Evolutionary conservation across 2,797 vertebrate species (phyloP).

Genomic region (Sciurus carolinensis): DNA sequence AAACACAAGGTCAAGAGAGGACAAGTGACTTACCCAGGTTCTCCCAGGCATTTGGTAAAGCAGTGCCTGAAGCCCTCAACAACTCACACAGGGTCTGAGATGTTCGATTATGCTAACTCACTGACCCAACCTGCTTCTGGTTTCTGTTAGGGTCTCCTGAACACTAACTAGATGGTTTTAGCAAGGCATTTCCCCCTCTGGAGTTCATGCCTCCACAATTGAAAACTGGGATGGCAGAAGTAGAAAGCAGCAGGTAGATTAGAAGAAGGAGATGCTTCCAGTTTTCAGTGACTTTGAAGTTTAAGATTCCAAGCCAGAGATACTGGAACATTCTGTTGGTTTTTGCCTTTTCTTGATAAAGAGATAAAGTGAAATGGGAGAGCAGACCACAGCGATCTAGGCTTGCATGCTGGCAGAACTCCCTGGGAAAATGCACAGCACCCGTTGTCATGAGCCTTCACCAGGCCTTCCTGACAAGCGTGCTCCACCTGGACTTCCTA

Average conservation of each 20-base stretch:
- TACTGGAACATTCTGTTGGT: background rate
- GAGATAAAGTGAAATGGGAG: background rate
- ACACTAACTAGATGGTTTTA: background rate
- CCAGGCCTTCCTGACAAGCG: background rate
- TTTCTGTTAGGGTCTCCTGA: background rate
- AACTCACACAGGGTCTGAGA: background rate
- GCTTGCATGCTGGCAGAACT: background rate
- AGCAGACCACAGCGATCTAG: background rate
- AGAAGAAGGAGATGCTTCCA: background rate
- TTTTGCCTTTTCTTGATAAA: conserved; percentile 21
- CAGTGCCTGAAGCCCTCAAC: background rate
- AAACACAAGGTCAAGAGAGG: background rate
- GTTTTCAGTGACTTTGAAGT: background rate
- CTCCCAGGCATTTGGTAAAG: background rate
- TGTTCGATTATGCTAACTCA: background rate
- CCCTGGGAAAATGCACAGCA: background rate
- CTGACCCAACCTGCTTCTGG: background rate
- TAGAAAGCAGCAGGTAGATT: background rate
- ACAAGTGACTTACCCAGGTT: background rate
- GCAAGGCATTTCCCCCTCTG: background rate
- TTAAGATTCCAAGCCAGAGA: conserved; percentile 27
- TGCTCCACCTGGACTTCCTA: background rate
- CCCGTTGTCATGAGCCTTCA: background rate
- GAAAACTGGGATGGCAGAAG: conserved; percentile 3
- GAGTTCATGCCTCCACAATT: background rate